These are phyloP conservation scores for Artibeus jamaicensis DNA, from an alignment of 2,797 vertebrate genomes.

Conservation along the genomic window DNA sequence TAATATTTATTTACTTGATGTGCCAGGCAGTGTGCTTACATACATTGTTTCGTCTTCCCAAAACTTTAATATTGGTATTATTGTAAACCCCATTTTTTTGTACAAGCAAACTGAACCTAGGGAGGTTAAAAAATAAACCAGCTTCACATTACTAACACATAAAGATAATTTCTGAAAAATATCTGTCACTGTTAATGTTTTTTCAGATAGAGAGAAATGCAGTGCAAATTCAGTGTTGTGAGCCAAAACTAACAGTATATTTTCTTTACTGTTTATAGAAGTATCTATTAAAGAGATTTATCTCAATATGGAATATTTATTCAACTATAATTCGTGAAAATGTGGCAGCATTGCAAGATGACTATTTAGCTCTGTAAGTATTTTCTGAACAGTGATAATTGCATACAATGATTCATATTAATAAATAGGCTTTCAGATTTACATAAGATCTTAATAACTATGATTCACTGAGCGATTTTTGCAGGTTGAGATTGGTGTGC, in stretches of 20 bases:
- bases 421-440: background rate
- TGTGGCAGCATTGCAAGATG: conserved; percentile 73
- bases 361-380: conserved; percentile 84
- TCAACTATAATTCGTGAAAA: conserved; percentile 80
- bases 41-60: background rate
- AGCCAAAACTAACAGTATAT: conserved; percentile 17
- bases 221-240: background rate
- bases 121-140: background rate
- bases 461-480: background rate
- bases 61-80: background rate
- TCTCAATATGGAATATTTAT: conserved; percentile 82
- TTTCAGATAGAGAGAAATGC: conserved; percentile 21
- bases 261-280: conserved; percentile 82
- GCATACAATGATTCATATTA: conserved; percentile 27
- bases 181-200: background rate
- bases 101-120: background rate
- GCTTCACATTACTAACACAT: background rate
- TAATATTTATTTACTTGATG: background rate
- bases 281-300: conserved; percentile 85
- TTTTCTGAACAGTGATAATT: background rate
- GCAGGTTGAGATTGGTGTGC: background rate
- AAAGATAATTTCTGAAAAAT: conserved; percentile 29
- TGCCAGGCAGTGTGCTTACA: background rate
- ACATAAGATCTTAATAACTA: background rate
- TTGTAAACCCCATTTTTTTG: background rate